Percentiles rank a stretch among this genome's conserved stretches.
phyloP scores from a whole-genome alignment of 2,797 vertebrate genomes.

The Alfaro cultratus region DNA sequence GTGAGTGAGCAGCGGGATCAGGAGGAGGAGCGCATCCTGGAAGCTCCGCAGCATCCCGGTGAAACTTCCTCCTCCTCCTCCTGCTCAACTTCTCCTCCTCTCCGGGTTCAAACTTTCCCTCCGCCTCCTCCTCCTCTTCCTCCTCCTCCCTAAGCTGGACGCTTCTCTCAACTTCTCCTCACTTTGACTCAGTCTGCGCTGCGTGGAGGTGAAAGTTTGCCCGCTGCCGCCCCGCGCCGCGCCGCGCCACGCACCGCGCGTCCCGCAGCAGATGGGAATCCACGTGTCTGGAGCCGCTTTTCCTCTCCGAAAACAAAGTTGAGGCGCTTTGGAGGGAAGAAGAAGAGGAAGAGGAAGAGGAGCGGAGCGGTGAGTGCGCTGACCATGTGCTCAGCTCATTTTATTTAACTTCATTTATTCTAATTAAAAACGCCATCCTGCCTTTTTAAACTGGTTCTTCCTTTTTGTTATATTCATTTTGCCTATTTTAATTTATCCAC shows the following conservation, averaged over 20 bases:
- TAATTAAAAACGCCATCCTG: background rate
- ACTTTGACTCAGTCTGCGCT: background rate
- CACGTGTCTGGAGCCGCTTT: background rate
- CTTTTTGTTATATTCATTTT: background rate
- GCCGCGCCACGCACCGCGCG: background rate
- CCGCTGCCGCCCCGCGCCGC: background rate
- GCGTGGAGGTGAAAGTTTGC: background rate
- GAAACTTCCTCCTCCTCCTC: conserved; percentile 2
- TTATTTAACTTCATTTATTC: too few relatives aligned
- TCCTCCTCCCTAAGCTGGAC: background rate
- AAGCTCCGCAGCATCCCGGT: conserved; percentile 41
- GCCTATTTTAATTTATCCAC: background rate
- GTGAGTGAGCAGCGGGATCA: background rate
- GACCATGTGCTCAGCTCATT: background rate
- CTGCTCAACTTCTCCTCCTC: conserved; percentile 2
- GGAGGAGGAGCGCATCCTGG: conserved; percentile 52
- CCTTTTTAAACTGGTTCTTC: background rate
- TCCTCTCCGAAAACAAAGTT: conserved; percentile 2
- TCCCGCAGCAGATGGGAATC: conserved; percentile 3
- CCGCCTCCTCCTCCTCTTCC: background rate
- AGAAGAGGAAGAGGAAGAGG: background rate
- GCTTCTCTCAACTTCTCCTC: background rate
- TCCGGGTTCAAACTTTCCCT: background rate
- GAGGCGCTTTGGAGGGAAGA: background rate
- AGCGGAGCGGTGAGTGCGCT: background rate